phyloP scores from a whole-genome alignment of 2,113 vertebrate genomes.

The Salminus brasiliensis region DNA sequence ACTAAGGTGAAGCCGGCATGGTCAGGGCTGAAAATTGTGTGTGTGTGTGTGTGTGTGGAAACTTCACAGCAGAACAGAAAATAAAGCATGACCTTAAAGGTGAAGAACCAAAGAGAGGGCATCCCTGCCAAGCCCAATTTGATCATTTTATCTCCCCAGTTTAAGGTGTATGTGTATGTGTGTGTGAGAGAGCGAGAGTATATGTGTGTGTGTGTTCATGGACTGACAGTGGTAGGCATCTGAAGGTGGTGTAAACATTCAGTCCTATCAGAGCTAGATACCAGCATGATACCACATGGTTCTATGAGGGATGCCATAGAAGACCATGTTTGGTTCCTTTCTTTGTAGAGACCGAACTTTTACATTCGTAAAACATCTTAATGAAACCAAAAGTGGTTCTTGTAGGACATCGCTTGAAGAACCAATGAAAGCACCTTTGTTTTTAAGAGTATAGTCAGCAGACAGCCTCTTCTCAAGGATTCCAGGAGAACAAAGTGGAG shows the following conservation, averaged over 20 bases:
- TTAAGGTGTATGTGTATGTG: constrained; percentile 14
- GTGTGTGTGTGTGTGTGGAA: constrained; percentile 42
- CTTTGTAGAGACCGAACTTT: too few relatives aligned
- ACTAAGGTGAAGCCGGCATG: constrained; percentile 51
- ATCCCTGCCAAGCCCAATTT: background rate
- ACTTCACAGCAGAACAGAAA: constrained; percentile 56
- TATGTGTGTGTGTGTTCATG: too few relatives aligned
- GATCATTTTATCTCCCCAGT: constrained; percentile 18
- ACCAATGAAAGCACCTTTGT: too few relatives aligned
- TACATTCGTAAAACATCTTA: too few relatives aligned
- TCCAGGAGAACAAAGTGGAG: constrained; percentile 16
- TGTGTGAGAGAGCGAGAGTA: background rate
- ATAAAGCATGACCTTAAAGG: constrained; percentile 43
- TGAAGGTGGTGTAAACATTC: constrained; percentile 50
- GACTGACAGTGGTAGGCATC: constrained; percentile 29
- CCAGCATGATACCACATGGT: too few relatives aligned
- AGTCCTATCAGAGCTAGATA: constrained; percentile 39
- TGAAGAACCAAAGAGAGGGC: background rate
- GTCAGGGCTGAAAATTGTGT: constrained; percentile 50
- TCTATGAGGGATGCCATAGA: too few relatives aligned
- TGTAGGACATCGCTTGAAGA: too few relatives aligned
- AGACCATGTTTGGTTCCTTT: too few relatives aligned
- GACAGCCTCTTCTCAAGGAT: too few relatives aligned
- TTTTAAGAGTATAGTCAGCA: too few relatives aligned
- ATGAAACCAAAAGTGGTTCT: too few relatives aligned